Evolutionary conservation across 2,888 invertebrate genomes (phyloP), one percentile per base, ranked within the genome.

Genomic region (Heterodera filipjevi): DNA sequence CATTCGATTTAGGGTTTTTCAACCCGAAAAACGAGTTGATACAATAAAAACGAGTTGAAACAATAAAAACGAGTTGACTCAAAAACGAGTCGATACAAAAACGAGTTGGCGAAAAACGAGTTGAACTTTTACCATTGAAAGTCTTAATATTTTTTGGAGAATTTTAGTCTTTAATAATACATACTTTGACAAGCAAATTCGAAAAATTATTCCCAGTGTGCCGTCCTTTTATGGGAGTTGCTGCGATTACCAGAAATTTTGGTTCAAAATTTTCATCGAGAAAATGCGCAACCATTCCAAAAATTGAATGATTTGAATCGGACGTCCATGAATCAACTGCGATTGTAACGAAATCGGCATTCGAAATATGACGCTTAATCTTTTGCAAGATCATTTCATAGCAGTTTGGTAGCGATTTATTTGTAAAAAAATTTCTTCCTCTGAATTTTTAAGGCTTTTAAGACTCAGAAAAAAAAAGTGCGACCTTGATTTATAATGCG

Each of bases 201-300:
- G 66, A 66, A 66, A 66, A 30, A 30, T 32, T 66, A 66, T 6
- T 32, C 30, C 66, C 66, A 30, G 66, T 66, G 8, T 66, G 66
- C 5, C 66, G 30, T 10, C 66, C 3, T 32, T 66, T 66, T 6
- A 66, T 66, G 3, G 66, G 66, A 6, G 66, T 30, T 6, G 66
- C 66, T 10, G 66, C 22, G 3, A 19, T 5, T 3, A 68, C 35
- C 8, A 39, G 5, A 16, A 35, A 39, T 12, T 68, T 68, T 5
- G 68, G 68, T 68, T 68, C 68, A 68, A 68, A 68, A 19, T 49
- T 68, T 68, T 6, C 12, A 35, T 39, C 68, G 10, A 68, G 16
- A 68, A 68, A 68, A 68, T 68, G 68, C 12, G 8, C 33, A 68
- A 39, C 14, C 14, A 68, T 5, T 16, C 68, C 68, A 68, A 68